A percentile compares a stretch with the other conserved stretches of the same genome.
Evolutionary conservation across 2,888 invertebrate species (phyloP).

Genomic region (Falcaria lacertinaria): DNA sequence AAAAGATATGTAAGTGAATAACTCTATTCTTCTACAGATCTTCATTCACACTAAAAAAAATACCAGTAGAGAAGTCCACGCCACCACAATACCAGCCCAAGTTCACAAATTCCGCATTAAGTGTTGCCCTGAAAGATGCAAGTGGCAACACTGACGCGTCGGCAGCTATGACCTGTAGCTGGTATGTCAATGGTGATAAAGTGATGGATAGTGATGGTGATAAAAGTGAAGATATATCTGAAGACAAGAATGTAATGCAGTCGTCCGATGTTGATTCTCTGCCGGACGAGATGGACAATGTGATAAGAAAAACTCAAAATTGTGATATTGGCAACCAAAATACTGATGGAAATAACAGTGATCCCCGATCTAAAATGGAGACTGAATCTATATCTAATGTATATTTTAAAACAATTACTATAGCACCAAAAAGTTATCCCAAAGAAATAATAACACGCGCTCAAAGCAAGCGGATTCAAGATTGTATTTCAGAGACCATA

Average conservation of each 20-base stretch:
- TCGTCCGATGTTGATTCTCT: not conserved
- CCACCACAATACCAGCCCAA: not conserved
- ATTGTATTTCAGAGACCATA: constrained; percentile 26
- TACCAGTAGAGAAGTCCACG: no score
- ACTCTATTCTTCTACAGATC: no score
- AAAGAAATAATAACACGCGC: constrained; percentile 14
- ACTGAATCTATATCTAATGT: constrained; percentile 2
- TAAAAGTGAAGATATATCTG: not conserved
- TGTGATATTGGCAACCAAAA: not conserved
- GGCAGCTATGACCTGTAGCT: no score
- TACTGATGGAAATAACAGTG: no score
- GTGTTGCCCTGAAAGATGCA: not conserved
- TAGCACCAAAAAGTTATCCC: constrained; percentile 21
- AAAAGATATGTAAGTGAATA: no score
- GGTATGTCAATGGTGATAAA: no score
- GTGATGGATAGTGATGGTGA: not conserved
- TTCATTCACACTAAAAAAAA: no score
- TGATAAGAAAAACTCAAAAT: not conserved
- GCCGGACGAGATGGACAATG: not conserved
- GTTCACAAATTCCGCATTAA: not conserved
- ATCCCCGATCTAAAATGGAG: no score
- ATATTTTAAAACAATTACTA: constrained; percentile 12
- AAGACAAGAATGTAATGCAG: not conserved
- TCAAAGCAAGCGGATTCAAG: constrained; percentile 22
- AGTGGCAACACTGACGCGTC: not conserved